These are phyloP conservation scores for Pandemis corylana DNA, from an alignment of 2,888 invertebrate species.

Conservation along the genomic window DNA sequence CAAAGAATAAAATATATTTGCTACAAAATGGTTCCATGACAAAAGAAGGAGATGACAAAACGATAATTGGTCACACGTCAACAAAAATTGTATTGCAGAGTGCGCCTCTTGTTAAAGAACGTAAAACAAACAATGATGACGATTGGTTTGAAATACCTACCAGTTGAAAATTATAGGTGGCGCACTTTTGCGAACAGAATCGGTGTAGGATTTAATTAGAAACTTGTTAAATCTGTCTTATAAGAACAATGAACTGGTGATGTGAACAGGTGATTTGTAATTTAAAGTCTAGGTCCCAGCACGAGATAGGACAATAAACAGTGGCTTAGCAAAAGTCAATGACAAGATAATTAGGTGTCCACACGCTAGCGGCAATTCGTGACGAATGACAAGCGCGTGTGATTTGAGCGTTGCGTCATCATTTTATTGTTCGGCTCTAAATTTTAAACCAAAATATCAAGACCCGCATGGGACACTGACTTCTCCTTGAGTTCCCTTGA, in stretches of 20 bases:
- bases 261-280: constrained; percentile 18
- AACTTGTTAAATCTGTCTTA: constrained; percentile 10
- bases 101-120: not conserved
- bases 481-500: constrained; percentile 3
- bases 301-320: constrained; percentile 38
- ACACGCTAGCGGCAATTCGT: constrained; percentile 38
- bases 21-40: not conserved
- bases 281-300: constrained; percentile 23
- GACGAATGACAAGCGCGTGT: constrained; percentile 40
- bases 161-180: not conserved
- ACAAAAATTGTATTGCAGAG: not conserved
- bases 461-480: constrained; percentile 20
- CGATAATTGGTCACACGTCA: not conserved
- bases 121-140: not conserved
- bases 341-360: constrained; percentile 40
- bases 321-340: constrained; percentile 35
- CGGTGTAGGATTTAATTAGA: constrained; percentile 4
- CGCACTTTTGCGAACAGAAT: not conserved
- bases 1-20: constrained; percentile 1
- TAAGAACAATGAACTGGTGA: constrained; percentile 17
- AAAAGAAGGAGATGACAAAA: not conserved
- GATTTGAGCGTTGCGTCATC: constrained; percentile 40
- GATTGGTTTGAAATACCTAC: not conserved
- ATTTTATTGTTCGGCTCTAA: constrained; percentile 15
- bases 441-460: constrained; percentile 12